These are phyloP conservation scores for Hydrophis major DNA, from an alignment of 2,797 vertebrate genomes.

Conservation along the genomic window DNA sequence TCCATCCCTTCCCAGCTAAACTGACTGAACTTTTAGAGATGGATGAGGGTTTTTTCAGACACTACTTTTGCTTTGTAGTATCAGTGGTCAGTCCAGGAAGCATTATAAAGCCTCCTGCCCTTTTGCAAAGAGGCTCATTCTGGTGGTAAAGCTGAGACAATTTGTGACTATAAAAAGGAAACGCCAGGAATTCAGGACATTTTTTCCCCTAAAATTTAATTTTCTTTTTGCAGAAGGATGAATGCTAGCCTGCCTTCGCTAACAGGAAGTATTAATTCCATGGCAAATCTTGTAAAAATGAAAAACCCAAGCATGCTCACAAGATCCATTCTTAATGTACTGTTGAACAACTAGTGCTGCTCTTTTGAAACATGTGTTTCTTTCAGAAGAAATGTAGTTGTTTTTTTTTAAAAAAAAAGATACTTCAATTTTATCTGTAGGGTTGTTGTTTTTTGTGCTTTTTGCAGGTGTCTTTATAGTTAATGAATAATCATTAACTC, in stretches of 20 bases:
- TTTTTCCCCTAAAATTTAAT: not conserved
- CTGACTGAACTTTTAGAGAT: not conserved
- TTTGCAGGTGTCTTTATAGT: not conserved
- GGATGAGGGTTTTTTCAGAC: not conserved
- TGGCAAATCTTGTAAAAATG: not conserved
- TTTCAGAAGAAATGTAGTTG: not conserved
- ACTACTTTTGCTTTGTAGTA: not conserved
- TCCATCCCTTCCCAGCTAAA: not conserved
- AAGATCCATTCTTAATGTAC: not conserved
- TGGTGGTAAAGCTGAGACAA: not conserved
- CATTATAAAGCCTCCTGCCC: not conserved
- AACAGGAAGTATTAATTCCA: not conserved
- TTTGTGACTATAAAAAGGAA: not conserved
- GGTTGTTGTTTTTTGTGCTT: not conserved
- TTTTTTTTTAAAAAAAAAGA: too few species aligned
- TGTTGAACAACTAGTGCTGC: not conserved
- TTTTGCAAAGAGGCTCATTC: not conserved
- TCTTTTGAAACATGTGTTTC: not conserved
- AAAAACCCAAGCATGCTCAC: not conserved
- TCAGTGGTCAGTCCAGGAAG: not conserved
- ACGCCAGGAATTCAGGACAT: not conserved
- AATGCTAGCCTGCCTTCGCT: not conserved
- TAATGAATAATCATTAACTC: conserved; percentile 36
- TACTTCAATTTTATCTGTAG: not conserved
- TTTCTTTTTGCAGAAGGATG: not conserved